Conservation (phyloP, 2,888 invertebrate species). For the Baronia brevicornis region DNA sequence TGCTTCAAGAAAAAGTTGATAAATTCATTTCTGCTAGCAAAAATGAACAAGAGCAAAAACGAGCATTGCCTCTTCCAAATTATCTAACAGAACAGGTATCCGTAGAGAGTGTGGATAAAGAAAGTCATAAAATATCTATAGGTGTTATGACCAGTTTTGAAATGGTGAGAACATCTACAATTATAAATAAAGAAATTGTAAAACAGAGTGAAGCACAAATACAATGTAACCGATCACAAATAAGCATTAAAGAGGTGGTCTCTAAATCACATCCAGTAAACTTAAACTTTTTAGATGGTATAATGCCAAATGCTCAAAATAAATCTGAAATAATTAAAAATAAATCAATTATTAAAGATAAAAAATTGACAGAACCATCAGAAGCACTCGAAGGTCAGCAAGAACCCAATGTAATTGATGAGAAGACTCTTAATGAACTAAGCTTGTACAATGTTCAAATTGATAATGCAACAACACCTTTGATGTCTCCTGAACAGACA, state of each 20-base stretch:
- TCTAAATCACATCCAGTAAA: constrained; percentile 42
- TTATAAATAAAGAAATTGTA: constrained; percentile 57
- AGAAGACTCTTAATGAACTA: constrained; percentile 62
- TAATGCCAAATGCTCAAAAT: constrained; percentile 35
- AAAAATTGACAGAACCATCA: constrained; percentile 14
- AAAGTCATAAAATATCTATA: constrained; percentile 77
- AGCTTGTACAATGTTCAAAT: constrained; percentile 64
- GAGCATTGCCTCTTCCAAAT: constrained; percentile 31
- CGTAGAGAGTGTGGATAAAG: constrained; percentile 45
- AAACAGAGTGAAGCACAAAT: constrained; percentile 56
- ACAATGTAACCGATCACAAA: constrained; percentile 60
- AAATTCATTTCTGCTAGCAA: constrained; percentile 54
- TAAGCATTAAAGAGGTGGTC: constrained; percentile 56
- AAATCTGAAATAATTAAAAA: constrained; percentile 18
- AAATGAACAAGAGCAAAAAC: constrained; percentile 29
- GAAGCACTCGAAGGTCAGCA: constrained; percentile 12
- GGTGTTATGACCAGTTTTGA: constrained; percentile 85
- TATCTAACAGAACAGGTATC: constrained; percentile 44
- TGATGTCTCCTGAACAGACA: constrained; percentile 63
- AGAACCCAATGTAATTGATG: constrained; percentile 35
- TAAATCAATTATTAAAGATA: constrained; percentile 5
- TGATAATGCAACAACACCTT: constrained; percentile 62
- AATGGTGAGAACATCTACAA: constrained; percentile 68
- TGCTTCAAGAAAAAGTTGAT: constrained; percentile 79
- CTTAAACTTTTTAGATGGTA: constrained; percentile 63